A percentile compares a stretch with the other conserved stretches of the same genome.
Conservation (phyloP, 2,888 invertebrate genomes). For the Andrena flavipes region DNA sequence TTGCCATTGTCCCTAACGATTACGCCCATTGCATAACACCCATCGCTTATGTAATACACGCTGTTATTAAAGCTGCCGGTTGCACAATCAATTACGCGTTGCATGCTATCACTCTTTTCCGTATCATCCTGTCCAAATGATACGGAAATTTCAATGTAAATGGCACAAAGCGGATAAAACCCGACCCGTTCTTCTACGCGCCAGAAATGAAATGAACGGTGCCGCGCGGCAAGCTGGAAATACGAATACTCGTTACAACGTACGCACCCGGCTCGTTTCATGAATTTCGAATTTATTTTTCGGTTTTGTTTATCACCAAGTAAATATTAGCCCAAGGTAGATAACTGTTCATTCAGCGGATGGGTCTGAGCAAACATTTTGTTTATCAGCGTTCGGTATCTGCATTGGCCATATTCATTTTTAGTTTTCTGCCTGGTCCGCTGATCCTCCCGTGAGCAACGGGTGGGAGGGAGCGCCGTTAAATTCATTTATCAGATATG, state of each 20-base stretch:
- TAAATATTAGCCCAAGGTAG: too few species aligned
- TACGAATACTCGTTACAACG: not conserved
- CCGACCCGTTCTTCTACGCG: not conserved
- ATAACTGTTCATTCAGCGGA: too few species aligned
- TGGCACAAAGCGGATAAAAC: not conserved
- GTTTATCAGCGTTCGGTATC: too few species aligned
- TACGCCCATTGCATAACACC: slow-evolving; percentile 5
- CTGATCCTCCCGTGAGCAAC: too few species aligned
- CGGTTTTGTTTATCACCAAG: not conserved
- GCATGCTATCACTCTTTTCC: not conserved
- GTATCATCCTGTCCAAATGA: not conserved
- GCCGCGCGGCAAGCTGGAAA: not conserved
- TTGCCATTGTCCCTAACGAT: not conserved
- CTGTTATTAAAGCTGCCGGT: not conserved
- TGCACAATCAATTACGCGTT: slow-evolving; percentile 2
- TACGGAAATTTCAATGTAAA: not conserved
- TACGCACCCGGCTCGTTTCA: not conserved
- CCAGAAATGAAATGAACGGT: not conserved
- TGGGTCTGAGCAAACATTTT: not conserved
- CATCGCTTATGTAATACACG: not conserved
- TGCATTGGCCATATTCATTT: too few species aligned
- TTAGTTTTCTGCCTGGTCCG: too few species aligned
- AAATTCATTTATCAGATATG: not conserved
- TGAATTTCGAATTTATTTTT: too few species aligned
- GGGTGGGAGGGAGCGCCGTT: too few species aligned